These are phyloP conservation scores for Galbula dea DNA, from an alignment of 2,113 vertebrate genomes.

Conservation along the genomic window DNA sequence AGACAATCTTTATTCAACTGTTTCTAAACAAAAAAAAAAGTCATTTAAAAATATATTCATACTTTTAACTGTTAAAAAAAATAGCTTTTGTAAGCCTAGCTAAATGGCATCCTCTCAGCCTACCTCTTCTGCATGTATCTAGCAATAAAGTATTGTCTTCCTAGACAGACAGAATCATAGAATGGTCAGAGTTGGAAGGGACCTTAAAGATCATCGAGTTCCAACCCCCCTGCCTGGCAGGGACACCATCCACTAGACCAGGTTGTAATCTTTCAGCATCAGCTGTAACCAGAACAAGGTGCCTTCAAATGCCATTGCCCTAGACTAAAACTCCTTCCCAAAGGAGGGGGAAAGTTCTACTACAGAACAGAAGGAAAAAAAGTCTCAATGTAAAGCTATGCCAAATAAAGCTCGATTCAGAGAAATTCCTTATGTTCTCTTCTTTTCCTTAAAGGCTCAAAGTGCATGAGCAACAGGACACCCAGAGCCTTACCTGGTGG, in stretches of 20 bases:
- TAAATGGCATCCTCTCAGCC: neutral
- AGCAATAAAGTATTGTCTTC: neutral
- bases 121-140: neutral
- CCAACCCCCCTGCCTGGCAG: too few relatives aligned
- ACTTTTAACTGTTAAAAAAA: neutral
- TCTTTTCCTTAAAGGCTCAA: neutral
- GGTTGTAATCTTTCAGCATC: neutral
- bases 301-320: neutral
- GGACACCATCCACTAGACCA: too few relatives aligned
- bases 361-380: neutral
- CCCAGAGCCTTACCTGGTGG: slow-evolving; percentile 94
- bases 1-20: neutral
- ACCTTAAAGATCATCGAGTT: too few relatives aligned
- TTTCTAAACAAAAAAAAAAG: neutral
- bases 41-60: neutral
- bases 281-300: neutral
- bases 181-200: too few relatives aligned
- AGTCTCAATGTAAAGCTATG: neutral
- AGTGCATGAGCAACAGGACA: too few relatives aligned
- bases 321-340: neutral
- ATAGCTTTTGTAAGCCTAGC: neutral
- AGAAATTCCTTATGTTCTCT: neutral
- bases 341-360: neutral
- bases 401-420: neutral
- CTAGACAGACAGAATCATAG: too few relatives aligned